Conservation (phyloP, 2,797 vertebrate species). For the Decapterus maruadsi region DNA sequence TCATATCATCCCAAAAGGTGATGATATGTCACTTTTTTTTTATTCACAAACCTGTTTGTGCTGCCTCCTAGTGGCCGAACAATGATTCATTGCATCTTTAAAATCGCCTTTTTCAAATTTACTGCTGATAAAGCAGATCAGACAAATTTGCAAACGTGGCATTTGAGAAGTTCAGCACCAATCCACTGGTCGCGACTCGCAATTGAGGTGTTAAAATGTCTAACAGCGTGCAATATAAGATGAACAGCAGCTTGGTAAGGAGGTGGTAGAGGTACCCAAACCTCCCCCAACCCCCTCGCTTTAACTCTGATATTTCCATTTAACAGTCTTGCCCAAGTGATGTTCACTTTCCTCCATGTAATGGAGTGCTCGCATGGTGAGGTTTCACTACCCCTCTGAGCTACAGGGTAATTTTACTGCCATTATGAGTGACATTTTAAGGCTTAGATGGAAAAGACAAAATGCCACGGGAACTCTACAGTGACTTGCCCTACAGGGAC, state of each 20-base stretch:
- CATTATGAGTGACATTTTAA: slow-evolving; percentile 72
- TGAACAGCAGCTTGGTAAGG: neutral
- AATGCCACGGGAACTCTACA: slow-evolving; percentile 58
- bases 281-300: neutral
- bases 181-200: neutral
- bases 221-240: neutral
- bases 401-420: slow-evolving; percentile 64
- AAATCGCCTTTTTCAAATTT: neutral
- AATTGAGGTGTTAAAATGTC: neutral
- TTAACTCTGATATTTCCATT: slow-evolving; percentile 50
- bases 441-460: slow-evolving; percentile 60
- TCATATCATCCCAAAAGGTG: neutral
- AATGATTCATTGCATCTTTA: neutral
- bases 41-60: neutral
- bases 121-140: neutral
- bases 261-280: neutral
- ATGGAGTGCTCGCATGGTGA: slow-evolving; percentile 49
- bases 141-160: neutral
- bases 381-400: slow-evolving; percentile 51
- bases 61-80: neutral
- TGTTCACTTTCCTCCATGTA: slow-evolving; percentile 53
- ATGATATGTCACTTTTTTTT: neutral
- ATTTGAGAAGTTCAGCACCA: neutral
- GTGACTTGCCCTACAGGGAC: slow-evolving; percentile 38
- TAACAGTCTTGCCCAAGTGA: slow-evolving; percentile 41